Conservation (phyloP, 2,888 invertebrate genomes). For the Esperia sulphurella region DNA sequence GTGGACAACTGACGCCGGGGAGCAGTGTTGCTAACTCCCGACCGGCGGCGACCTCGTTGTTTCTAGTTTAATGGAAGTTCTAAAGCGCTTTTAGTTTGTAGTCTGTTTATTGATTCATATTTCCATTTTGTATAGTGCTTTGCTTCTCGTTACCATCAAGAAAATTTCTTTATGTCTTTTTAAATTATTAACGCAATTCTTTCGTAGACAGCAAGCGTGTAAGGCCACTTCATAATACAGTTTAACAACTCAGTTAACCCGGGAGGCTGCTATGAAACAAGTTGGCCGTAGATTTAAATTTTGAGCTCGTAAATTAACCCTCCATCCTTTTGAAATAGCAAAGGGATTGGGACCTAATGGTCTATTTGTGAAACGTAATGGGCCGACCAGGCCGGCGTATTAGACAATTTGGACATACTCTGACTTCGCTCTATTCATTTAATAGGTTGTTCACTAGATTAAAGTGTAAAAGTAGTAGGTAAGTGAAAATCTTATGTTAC, state of each 20-base stretch:
- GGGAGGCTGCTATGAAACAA: constrained; percentile 68
- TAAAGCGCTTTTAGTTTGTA: constrained; percentile 29
- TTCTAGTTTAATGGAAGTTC: constrained; percentile 56
- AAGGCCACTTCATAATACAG: constrained; percentile 54
- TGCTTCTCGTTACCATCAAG: neutral
- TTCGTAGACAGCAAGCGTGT: constrained; percentile 26
- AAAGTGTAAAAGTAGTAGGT: neutral
- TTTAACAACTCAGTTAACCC: constrained; percentile 71
- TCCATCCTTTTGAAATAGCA: constrained; percentile 77
- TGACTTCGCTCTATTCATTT: constrained; percentile 60
- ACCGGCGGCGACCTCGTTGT: constrained; percentile 39
- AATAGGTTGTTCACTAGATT: constrained; percentile 39
- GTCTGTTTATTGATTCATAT: constrained; percentile 46
- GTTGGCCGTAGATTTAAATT: constrained; percentile 77
- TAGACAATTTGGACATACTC: constrained; percentile 71
- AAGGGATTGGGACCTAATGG: constrained; percentile 77
- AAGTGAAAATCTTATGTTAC: no score
- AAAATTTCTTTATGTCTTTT: constrained; percentile 14
- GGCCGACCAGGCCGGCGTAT: constrained; percentile 67
- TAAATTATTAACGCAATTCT: constrained; percentile 13
- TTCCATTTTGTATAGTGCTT: constrained; percentile 13
- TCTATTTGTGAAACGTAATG: constrained; percentile 77
- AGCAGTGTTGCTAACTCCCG: constrained; percentile 32
- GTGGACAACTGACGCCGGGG: constrained; percentile 60
- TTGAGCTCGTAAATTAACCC: constrained; percentile 78